These are phyloP conservation scores for Stenolophus ochropezus DNA, from an alignment of 2,888 invertebrate genomes.

Conservation along the genomic window DNA sequence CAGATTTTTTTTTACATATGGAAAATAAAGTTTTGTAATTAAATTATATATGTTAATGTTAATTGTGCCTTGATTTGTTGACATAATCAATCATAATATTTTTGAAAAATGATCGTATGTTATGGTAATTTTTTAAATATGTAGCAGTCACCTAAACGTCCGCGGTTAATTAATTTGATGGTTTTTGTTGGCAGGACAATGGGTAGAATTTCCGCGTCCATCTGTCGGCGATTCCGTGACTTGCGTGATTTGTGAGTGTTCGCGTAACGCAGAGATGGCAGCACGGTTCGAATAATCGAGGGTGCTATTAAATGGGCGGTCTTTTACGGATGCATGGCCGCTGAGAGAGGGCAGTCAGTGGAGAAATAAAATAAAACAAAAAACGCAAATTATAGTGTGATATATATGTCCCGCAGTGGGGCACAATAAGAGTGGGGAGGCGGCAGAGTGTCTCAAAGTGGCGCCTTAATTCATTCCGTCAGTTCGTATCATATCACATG, in stretches of 20 bases:
- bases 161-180: slow-evolving; percentile 11
- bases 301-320: slow-evolving; percentile 75
- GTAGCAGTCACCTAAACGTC: background rate
- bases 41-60: background rate
- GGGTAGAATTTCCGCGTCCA: slow-evolving; percentile 30
- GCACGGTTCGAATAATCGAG: slow-evolving; percentile 69
- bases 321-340: slow-evolving; percentile 74
- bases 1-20: too few species aligned
- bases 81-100: slow-evolving; percentile 10
- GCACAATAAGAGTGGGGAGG: slow-evolving; percentile 61
- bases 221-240: slow-evolving; percentile 53
- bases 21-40: background rate
- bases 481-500: slow-evolving; percentile 74
- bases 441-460: slow-evolving; percentile 58
- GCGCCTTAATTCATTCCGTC: slow-evolving; percentile 66
- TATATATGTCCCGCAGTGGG: slow-evolving; percentile 68
- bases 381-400: slow-evolving; percentile 72
- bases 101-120: background rate
- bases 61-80: background rate
- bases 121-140: slow-evolving; percentile 19
- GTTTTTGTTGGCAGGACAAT: slow-evolving; percentile 4
- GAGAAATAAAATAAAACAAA: slow-evolving; percentile 72
- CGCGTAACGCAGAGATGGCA: slow-evolving; percentile 66
- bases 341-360: slow-evolving; percentile 71
- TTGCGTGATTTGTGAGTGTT: slow-evolving; percentile 42